phyloP scores from a whole-genome alignment of 2,113 vertebrate genomes.

The Siniperca knerii region DNA sequence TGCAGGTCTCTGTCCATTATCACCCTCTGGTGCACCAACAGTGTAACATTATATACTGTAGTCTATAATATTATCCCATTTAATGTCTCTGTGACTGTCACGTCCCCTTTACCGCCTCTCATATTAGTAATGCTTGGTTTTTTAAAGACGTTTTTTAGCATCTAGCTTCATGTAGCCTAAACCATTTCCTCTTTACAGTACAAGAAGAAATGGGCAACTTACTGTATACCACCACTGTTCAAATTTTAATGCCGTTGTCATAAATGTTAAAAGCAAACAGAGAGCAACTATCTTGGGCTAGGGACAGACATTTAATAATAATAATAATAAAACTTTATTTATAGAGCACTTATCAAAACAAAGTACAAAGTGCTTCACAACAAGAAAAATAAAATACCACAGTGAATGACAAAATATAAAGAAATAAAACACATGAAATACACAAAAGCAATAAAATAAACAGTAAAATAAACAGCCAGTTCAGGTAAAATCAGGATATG shows the following conservation, averaged over 20 bases:
- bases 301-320: neutral
- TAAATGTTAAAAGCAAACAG: neutral
- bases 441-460: no score
- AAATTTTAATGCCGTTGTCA: neutral
- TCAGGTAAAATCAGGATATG: no score
- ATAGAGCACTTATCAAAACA: no score
- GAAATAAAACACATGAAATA: no score
- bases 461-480: no score
- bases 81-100: neutral
- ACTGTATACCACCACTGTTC: neutral
- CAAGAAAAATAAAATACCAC: no score
- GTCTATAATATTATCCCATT: neutral
- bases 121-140: neutral
- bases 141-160: neutral
- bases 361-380: no score
- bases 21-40: neutral
- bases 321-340: no score
- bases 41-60: neutral
- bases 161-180: neutral
- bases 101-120: no score
- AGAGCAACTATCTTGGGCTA: no score
- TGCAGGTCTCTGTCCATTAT: neutral
- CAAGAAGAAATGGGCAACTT: neutral
- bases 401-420: no score
- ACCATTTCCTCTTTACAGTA: neutral